phyloP scores from a whole-genome alignment of 2,888 invertebrate species.

The Cataglyphis albicans region DNA sequence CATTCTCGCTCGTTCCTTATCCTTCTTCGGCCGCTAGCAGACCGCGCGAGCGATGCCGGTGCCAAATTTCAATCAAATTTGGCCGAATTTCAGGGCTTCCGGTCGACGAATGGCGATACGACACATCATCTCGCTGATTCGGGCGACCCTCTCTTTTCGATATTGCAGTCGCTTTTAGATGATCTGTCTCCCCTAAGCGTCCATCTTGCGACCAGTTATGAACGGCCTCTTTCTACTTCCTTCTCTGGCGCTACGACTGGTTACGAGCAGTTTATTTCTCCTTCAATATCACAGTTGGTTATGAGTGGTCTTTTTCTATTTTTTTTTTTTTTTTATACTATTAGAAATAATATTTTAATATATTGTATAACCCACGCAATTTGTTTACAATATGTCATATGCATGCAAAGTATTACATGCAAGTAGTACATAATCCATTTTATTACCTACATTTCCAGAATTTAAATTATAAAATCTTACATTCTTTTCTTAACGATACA shows the following conservation, averaged over 20 bases:
- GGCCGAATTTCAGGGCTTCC: conserved; percentile 67
- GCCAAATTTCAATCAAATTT: conserved; percentile 74
- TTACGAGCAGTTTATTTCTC: background rate
- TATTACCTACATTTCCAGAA: background rate
- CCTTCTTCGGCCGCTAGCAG: background rate
- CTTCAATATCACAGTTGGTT: background rate
- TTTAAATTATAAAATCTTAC: background rate
- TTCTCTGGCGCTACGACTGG: background rate
- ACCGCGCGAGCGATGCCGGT: conserved; percentile 47
- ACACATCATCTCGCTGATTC: conserved; percentile 48
- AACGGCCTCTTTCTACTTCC: background rate
- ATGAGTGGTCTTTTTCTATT: background rate
- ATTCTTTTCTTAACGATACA: background rate
- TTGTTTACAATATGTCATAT: background rate
- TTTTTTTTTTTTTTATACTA: background rate
- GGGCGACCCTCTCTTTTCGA: conserved; percentile 25
- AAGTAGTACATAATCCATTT: background rate
- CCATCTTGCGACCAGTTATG: conserved; percentile 11
- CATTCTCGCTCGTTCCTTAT: conserved; percentile 17
- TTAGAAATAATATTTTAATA: background rate
- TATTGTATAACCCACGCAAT: background rate
- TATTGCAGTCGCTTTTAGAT: conserved; percentile 8
- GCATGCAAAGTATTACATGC: too few species aligned
- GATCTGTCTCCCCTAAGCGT: background rate
- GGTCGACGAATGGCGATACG: conserved; percentile 50